Conservation (phyloP, 1,140 invertebrate species). For the Papilio dardanus region DNA sequence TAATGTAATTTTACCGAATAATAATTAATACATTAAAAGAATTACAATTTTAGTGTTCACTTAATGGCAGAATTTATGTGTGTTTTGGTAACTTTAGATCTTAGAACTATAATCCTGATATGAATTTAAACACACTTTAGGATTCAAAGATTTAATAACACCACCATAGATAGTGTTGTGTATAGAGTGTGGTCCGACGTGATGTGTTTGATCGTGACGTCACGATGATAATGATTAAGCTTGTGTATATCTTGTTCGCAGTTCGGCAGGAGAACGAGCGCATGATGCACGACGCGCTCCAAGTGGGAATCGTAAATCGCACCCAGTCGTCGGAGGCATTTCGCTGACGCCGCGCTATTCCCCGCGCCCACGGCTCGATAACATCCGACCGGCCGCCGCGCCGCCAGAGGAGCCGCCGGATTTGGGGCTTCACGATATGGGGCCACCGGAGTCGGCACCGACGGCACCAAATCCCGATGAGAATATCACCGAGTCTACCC, state of each 20-base stretch:
- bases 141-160: not conserved
- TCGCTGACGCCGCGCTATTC: constrained; percentile 80
- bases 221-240: constrained; percentile 57
- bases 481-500: constrained; percentile 31
- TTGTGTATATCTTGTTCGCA: constrained; percentile 62
- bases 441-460: constrained; percentile 43
- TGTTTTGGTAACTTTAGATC: not conserved
- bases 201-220: not conserved
- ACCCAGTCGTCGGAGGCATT: constrained; percentile 79
- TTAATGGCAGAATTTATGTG: not conserved
- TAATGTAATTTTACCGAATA: not conserved
- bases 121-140: too few species aligned
- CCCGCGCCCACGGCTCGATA: constrained; percentile 73
- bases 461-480: constrained; percentile 40
- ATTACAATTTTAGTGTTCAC: not conserved
- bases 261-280: constrained; percentile 81
- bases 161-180: not conserved
- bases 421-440: constrained; percentile 50
- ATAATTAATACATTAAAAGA: not conserved
- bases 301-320: constrained; percentile 80
- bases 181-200: not conserved
- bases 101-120: too few species aligned
- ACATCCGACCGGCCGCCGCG: constrained; percentile 72
- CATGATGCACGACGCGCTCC: constrained; percentile 79
- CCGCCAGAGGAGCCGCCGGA: constrained; percentile 70